A percentile compares a stretch with the other conserved stretches of the same genome.
These are phyloP conservation scores for Anseranas semipalmata DNA, from an alignment of 2,113 vertebrate genomes.

Conservation along the genomic window DNA sequence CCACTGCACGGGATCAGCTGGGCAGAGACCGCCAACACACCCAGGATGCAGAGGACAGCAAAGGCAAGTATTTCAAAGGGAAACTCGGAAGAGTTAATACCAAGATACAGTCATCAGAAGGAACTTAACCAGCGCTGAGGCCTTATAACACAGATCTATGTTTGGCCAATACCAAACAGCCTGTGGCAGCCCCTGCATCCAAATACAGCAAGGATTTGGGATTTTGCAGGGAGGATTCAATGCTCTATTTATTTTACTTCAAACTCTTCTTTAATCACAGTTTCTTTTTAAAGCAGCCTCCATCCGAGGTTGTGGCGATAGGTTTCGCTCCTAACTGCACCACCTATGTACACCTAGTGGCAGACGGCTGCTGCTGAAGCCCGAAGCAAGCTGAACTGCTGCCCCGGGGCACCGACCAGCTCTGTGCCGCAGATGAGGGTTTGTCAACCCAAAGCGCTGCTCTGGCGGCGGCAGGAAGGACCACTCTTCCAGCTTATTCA, in stretches of 20 bases:
- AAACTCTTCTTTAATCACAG: no score
- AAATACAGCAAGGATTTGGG: background rate
- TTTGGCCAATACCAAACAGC: background rate
- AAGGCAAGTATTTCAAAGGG: background rate
- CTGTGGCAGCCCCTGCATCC: background rate
- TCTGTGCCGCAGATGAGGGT: no score
- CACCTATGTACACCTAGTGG: background rate
- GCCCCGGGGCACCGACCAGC: background rate
- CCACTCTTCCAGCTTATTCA: background rate
- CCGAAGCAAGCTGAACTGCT: background rate
- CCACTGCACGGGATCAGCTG: background rate
- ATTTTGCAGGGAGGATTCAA: background rate
- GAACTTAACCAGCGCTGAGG: background rate
- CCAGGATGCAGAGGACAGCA: background rate
- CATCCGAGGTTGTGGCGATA: no score
- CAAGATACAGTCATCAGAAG: rapidly evolving
- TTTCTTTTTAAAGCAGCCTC: background rate
- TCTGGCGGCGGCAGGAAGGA: background rate
- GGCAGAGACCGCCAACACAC: background rate
- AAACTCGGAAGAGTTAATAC: background rate
- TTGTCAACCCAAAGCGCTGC: background rate
- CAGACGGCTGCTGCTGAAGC: no score
- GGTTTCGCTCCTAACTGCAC: background rate
- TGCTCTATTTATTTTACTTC: background rate
- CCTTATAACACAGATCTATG: rapidly evolving